Percentiles rank a stretch among this genome's conserved stretches.
Conservation (phyloP, 2,113 vertebrate species). For the Paramormyrops kingsleyae region DNA sequence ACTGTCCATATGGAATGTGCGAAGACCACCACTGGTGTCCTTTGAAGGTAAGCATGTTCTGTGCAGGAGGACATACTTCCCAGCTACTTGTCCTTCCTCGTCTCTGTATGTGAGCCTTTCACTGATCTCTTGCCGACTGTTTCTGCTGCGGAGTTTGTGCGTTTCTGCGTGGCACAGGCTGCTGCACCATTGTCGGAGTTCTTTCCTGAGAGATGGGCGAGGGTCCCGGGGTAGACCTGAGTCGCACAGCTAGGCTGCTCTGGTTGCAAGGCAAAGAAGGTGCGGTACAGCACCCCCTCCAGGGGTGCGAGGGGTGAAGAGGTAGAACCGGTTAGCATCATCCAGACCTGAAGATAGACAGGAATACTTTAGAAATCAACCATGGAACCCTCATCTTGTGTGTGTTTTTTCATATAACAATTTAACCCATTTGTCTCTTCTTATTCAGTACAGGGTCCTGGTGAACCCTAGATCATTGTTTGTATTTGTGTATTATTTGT, state of each 20-base stretch:
- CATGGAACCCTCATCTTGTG: not conserved
- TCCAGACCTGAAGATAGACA: conserved; percentile 59
- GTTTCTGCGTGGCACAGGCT: not conserved
- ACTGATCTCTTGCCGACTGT: not conserved
- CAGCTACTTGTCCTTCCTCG: conserved; percentile 1
- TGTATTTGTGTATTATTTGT: not conserved
- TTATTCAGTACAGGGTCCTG: not conserved
- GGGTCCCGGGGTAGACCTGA: conserved; percentile 29
- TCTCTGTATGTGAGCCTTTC: not conserved
- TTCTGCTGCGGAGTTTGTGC: not conserved
- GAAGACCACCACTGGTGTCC: not conserved
- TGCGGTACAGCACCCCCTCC: conserved; percentile 62
- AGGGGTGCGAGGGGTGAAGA: conserved; percentile 62
- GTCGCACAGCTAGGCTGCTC: conserved; percentile 44
- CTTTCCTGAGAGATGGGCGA: not conserved
- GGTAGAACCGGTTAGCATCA: conserved; percentile 71
- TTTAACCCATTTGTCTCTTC: not conserved
- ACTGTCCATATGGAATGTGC: not conserved
- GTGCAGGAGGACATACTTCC: not conserved
- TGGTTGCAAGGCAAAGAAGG: conserved; percentile 67
- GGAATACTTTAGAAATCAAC: not conserved
- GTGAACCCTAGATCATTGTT: not conserved
- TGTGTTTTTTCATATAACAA: not conserved
- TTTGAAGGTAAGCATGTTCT: not conserved
- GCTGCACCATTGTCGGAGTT: not conserved